phyloP scores from a whole-genome alignment of 2,888 invertebrate species.

The Odontocerum albicorne region DNA sequence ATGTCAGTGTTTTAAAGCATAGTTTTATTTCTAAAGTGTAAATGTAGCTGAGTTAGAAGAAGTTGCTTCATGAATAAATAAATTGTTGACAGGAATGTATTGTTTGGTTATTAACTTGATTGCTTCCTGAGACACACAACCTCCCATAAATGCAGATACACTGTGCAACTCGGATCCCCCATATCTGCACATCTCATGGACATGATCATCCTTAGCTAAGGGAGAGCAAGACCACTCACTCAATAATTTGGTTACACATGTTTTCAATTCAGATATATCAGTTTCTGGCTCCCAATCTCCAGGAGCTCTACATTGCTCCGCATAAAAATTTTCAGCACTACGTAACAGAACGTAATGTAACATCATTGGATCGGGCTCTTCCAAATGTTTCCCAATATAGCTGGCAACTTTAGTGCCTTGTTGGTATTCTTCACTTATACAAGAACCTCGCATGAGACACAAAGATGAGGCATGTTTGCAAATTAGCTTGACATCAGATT shows the following conservation, averaged over 20 bases:
- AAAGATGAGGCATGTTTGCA: constrained; percentile 87
- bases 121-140: constrained; percentile 93
- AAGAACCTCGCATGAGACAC: constrained; percentile 75
- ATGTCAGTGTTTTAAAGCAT: background rate
- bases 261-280: constrained; percentile 86
- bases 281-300: constrained; percentile 89
- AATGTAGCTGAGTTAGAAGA: constrained; percentile 83
- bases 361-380: constrained; percentile 84
- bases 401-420: constrained; percentile 61
- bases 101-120: constrained; percentile 95
- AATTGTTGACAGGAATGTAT: constrained; percentile 95
- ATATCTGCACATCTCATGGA: constrained; percentile 94
- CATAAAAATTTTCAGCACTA: constrained; percentile 87
- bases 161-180: constrained; percentile 95
- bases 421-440: constrained; percentile 81
- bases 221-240: constrained; percentile 82
- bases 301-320: constrained; percentile 87
- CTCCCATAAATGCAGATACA: constrained; percentile 88
- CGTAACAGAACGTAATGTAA: constrained; percentile 88
- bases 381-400: constrained; percentile 66
- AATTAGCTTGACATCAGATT: constrained; percentile 80
- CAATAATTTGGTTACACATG: constrained; percentile 69
- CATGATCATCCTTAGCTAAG: constrained; percentile 85
- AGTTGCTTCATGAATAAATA: constrained; percentile 93
- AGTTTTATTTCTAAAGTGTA: constrained; percentile 58